A percentile compares a stretch with the other conserved stretches of the same genome.
Evolutionary conservation across 1,140 invertebrate species (phyloP).

Genomic region (Penaeus japonicus): DNA sequence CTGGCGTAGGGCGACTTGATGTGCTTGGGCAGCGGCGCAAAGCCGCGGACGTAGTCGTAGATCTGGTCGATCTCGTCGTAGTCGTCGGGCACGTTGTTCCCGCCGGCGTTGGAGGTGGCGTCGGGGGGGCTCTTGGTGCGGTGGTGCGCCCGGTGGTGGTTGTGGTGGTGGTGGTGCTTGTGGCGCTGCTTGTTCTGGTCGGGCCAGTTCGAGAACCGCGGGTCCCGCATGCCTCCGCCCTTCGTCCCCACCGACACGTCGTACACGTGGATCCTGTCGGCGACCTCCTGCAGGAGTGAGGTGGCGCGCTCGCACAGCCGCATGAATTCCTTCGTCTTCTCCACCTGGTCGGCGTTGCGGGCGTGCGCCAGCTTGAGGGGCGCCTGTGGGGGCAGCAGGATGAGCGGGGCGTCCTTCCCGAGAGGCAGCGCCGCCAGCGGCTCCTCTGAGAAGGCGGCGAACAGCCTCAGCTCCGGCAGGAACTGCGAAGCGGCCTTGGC

Average conservation of each 20-base stretch:
- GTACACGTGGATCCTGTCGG: slow-evolving; percentile 75
- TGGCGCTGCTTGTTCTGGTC: slow-evolving; percentile 50
- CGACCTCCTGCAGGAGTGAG: slow-evolving; percentile 80
- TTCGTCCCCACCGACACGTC: slow-evolving; percentile 60
- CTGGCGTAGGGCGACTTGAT: slow-evolving; percentile 71
- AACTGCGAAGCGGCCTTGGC: too few relatives aligned
- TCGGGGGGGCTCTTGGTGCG: slow-evolving; percentile 61
- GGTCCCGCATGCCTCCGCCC: slow-evolving; percentile 37
- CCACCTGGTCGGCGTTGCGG: slow-evolving; percentile 82
- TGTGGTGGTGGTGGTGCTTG: slow-evolving; percentile 62
- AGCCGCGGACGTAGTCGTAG: slow-evolving; percentile 93
- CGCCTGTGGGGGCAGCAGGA: slow-evolving; percentile 83
- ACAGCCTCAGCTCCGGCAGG: slow-evolving; percentile 82
- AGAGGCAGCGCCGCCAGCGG: slow-evolving; percentile 85
- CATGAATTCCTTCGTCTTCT: slow-evolving; percentile 79
- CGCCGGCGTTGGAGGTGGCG: slow-evolving; percentile 62
- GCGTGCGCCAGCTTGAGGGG: slow-evolving; percentile 85
- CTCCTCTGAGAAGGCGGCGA: slow-evolving; percentile 83
- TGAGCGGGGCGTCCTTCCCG: slow-evolving; percentile 78
- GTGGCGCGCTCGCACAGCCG: slow-evolving; percentile 81
- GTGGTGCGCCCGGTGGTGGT: slow-evolving; percentile 61
- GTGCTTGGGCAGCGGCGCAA: slow-evolving; percentile 84
- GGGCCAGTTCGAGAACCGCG: slow-evolving; percentile 37
- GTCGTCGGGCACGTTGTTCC: slow-evolving; percentile 69
- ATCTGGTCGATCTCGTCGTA: slow-evolving; percentile 97